Base-by-base conservation (phyloP, 2,113 vertebrate genomes). In the Hemibagrus wyckioides region DNA sequence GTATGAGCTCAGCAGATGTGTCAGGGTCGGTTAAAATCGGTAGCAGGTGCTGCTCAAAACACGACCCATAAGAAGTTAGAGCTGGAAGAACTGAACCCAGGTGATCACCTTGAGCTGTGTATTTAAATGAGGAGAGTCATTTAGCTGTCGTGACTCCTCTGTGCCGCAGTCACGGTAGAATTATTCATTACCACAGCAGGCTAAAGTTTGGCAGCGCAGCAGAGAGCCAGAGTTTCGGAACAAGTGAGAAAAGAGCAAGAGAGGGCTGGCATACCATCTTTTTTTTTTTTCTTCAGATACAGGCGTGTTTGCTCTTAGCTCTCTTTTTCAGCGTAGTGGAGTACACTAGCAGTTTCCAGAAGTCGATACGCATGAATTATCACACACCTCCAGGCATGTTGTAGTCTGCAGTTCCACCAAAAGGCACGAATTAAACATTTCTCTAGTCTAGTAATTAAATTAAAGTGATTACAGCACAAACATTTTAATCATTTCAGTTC, bases 181-280 rank as follows among this genome's bases (percentile, higher is more conserved):
- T 92, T 89, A 91, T 91, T 92, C 86, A 91, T 86, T 83, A 54
- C 59, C 54, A 61, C 84, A 86, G 54, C 80, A 54, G 88, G 88
- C 71, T 85, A 83, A 82, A 67, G 21, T 79, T 19, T 63, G 83
- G 79, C 87, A 80, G 81, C 28, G 83, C 33, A 87, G 21, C 39
- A n/a, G 5, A 13, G 88, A 79, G 52, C 17, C 8, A 57, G 52
- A 28, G 13, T 77, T 86, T 80, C 63, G 30, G 67, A 76, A 21
- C 61, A 30, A 75, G 44, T 7, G 10, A 9, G 11, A 57, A 25
- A 2, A 48, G 56, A 75, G 50, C 21, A 30, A 30, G 13, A n/a
- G 17, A 81, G n/a, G 36, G 56, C 4, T 23, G 17, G 61, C 54
- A n/a, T 17, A 33, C 50, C 69, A 87, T 85, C 67, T 41, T 48